These are phyloP conservation scores for Ctenodactylus gundi DNA, from an alignment of 2,113 vertebrate species.

Conservation along the genomic window DNA sequence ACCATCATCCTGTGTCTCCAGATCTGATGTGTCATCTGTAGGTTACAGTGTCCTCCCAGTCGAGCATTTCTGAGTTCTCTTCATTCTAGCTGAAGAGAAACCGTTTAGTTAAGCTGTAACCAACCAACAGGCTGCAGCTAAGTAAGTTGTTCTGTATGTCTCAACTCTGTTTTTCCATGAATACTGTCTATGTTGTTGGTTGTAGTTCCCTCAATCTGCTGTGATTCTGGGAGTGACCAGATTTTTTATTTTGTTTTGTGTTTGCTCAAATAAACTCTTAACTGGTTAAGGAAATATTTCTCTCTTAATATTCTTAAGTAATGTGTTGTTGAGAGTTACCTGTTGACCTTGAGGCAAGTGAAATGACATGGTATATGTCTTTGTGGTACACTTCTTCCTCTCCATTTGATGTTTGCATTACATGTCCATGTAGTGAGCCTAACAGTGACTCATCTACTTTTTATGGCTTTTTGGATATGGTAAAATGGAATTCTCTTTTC, in stretches of 20 bases:
- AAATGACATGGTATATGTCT: neutral
- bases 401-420: neutral
- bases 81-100: neutral
- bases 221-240: neutral
- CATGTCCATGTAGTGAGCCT: neutral
- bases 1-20: neutral
- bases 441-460: neutral
- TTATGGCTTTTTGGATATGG: neutral
- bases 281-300: neutral
- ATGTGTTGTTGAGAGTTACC: neutral
- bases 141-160: no score
- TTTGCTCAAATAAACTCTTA: neutral
- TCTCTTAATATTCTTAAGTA: neutral
- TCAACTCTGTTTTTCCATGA: neutral
- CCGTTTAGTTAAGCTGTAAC: neutral
- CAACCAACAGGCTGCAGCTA: neutral
- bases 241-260: neutral
- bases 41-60: neutral
- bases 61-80: neutral
- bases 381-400: neutral
- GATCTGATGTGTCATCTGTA: neutral
- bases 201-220: neutral
- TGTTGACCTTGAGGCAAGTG: neutral
- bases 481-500: neutral
- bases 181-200: neutral